phyloP scores from a whole-genome alignment of 2,113 vertebrate genomes.

The Bos javanicus region DNA sequence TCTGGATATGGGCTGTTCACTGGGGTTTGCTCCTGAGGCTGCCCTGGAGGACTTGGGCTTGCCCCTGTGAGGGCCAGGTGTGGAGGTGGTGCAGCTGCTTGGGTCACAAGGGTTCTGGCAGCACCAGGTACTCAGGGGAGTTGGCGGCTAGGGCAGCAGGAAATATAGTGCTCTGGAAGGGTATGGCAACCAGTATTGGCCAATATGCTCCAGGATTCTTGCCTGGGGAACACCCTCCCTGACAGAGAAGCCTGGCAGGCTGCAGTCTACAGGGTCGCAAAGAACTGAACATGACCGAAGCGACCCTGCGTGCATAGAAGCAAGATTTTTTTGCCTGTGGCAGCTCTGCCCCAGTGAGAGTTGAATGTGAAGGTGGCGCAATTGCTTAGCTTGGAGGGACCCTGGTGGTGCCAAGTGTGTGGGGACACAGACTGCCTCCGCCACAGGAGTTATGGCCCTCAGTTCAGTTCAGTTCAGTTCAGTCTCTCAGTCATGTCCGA shows the following conservation, averaged over 20 bases:
- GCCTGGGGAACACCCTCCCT: background rate
- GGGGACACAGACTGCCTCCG: background rate
- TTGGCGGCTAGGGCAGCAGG: background rate
- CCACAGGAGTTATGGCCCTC: background rate
- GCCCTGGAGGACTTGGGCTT: background rate
- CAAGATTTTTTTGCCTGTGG: background rate
- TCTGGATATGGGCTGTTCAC: background rate
- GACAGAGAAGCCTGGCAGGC: background rate
- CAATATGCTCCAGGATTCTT: background rate
- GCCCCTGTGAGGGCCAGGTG: background rate
- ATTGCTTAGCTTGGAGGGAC: background rate
- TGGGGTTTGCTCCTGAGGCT: background rate
- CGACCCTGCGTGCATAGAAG: fast-evolving
- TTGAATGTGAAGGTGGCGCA: fast-evolving
- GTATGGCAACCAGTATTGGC: background rate
- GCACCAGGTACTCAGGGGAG: background rate
- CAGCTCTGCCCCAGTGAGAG: background rate
- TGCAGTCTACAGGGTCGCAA: background rate
- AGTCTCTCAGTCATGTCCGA: no score
- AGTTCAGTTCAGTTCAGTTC: no score
- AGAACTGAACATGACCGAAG: background rate
- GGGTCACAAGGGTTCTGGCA: background rate
- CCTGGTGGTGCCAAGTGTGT: background rate
- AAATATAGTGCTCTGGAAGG: background rate
- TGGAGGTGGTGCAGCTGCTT: background rate